A percentile compares a stretch with the other conserved stretches of the same genome.
Conservation (phyloP, 2,888 invertebrate species). For the Macrosoma leucophasiata region DNA sequence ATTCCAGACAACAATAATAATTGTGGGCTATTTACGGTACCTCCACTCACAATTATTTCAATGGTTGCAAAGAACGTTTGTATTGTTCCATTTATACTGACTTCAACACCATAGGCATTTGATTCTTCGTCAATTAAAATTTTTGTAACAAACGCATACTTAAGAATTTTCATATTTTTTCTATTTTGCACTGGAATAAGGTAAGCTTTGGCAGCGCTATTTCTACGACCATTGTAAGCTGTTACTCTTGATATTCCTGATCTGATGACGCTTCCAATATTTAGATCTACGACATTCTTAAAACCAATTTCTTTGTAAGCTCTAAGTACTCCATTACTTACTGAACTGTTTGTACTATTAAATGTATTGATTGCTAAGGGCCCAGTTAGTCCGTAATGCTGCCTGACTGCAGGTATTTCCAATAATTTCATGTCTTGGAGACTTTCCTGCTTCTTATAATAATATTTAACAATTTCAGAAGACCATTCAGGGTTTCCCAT, state of each 20-base stretch:
- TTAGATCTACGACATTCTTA: slow-evolving; percentile 45
- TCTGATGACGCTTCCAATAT: slow-evolving; percentile 58
- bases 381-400: slow-evolving; percentile 55
- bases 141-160: slow-evolving; percentile 62
- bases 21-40: slow-evolving; percentile 65
- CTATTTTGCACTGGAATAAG: slow-evolving; percentile 38
- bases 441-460: slow-evolving; percentile 52
- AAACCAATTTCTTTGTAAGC: slow-evolving; percentile 64
- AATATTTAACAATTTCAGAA: slow-evolving; percentile 48
- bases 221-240: slow-evolving; percentile 58
- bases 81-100: slow-evolving; percentile 32
- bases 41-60: slow-evolving; percentile 67
- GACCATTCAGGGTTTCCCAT: slow-evolving; percentile 62
- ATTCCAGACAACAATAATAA: slow-evolving; percentile 70
- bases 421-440: slow-evolving; percentile 36
- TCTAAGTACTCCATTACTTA: slow-evolving; percentile 38
- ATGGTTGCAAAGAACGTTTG: slow-evolving; percentile 36
- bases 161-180: slow-evolving; percentile 51
- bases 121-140: slow-evolving; percentile 60
- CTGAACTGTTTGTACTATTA: slow-evolving; percentile 48
- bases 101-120: slow-evolving; percentile 51
- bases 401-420: slow-evolving; percentile 27
- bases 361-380: slow-evolving; percentile 60
- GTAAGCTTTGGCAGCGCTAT: slow-evolving; percentile 67
- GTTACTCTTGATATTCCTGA: slow-evolving; percentile 63